A percentile compares a stretch with the other conserved stretches of the same genome.
Conservation (phyloP, 2,888 invertebrate species). For the Andricus quercusramuli region DNA sequence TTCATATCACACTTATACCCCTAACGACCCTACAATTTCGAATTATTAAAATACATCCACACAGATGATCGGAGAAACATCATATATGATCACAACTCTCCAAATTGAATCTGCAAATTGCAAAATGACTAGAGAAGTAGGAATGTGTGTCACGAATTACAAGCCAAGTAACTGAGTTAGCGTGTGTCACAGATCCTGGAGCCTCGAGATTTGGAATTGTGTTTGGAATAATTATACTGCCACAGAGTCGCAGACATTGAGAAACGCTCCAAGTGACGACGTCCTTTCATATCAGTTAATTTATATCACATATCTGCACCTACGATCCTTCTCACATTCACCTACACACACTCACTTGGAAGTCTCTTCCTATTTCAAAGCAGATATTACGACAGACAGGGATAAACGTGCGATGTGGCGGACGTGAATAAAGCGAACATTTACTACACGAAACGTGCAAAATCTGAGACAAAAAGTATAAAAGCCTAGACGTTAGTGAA, state of each 20-base stretch:
- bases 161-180: neutral
- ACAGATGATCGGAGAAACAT: neutral
- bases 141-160: neutral
- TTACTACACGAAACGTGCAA: slow-evolving; percentile 32
- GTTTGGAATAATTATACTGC: neutral
- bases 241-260: neutral
- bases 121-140: neutral
- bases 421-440: slow-evolving; percentile 10
- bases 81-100: neutral
- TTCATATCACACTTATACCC: too few relatives aligned
- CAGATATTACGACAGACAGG: neutral
- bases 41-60: neutral
- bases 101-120: neutral
- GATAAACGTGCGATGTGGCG: neutral
- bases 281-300: neutral
- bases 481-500: neutral
- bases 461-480: neutral
- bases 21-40: too few relatives aligned
- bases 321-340: neutral
- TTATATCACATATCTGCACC: neutral
- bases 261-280: neutral
- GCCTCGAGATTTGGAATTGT: neutral
- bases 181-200: slow-evolving; percentile 5
- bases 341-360: neutral
- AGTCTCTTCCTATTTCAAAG: neutral